Conservation (phyloP, 2,113 vertebrate species). For the Heterotilapia buettikoferi region DNA sequence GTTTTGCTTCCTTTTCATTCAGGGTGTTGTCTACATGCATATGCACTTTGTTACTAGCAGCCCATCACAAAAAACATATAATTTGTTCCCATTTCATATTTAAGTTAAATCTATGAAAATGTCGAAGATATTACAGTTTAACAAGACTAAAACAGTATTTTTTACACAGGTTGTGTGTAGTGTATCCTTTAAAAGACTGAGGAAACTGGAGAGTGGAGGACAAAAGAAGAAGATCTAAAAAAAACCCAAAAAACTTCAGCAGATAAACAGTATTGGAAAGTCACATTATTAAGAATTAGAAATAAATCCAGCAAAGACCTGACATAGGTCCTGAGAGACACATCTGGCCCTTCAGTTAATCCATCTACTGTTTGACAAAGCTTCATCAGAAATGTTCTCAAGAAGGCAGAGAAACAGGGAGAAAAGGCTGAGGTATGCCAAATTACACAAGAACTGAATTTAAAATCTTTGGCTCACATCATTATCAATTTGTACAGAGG, state of each 20-base stretch:
- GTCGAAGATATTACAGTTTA: neutral
- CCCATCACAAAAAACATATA: neutral
- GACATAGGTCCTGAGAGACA: neutral
- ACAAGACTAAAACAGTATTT: neutral
- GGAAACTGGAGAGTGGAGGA: neutral
- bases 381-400: neutral
- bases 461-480: neutral
- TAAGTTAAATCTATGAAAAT: neutral
- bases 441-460: neutral
- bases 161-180: neutral
- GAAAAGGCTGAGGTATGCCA: neutral
- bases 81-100: neutral
- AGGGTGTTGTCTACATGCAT: neutral
- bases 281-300: neutral
- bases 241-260: accelerated
- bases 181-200: neutral
- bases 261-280: neutral
- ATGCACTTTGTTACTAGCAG: neutral
- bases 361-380: neutral
- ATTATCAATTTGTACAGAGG: neutral
- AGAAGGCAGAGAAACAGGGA: neutral
- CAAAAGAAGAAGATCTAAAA: neutral
- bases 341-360: neutral
- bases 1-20: neutral
- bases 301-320: neutral